Percentiles rank a stretch among this genome's conserved stretches.
phyloP scores from a whole-genome alignment of 2,797 vertebrate species.

The Girardinus metallicus region DNA sequence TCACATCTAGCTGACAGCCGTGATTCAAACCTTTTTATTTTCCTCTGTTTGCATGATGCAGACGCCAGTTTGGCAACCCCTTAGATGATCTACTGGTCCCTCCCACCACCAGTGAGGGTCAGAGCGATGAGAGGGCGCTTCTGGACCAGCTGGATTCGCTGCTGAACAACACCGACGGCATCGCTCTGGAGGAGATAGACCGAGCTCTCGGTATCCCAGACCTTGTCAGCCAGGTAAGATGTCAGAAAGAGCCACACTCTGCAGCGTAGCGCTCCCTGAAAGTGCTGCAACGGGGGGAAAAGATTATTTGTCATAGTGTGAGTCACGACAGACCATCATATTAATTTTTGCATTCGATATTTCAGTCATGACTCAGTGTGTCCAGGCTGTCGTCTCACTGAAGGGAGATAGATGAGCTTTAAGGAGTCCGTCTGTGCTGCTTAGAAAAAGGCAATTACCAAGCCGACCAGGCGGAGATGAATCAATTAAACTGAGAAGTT shows the following conservation, averaged over 20 bases:
- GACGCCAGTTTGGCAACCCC: slow-evolving; percentile 87
- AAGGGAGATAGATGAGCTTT: slow-evolving; percentile 59
- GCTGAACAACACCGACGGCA: slow-evolving; percentile 93
- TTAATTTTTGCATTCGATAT: slow-evolving; percentile 52
- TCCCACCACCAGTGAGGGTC: slow-evolving; percentile 89
- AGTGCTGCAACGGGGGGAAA: slow-evolving; percentile 5
- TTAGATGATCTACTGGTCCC: slow-evolving; percentile 93
- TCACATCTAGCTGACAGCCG: neutral
- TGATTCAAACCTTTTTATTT: neutral
- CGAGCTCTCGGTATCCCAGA: slow-evolving; percentile 96
- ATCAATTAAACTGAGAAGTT: slow-evolving; percentile 58
- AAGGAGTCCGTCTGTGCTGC: slow-evolving; percentile 48
- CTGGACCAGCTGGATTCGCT: slow-evolving; percentile 95
- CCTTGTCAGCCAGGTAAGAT: slow-evolving; percentile 89
- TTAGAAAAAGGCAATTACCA: slow-evolving; percentile 62
- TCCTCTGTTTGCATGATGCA: slow-evolving; percentile 55
- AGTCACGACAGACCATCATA: slow-evolving; percentile 28
- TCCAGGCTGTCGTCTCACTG: slow-evolving; percentile 48
- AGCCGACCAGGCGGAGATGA: slow-evolving; percentile 53
- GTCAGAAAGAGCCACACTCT: neutral
- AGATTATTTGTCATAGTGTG: slow-evolving; percentile 18
- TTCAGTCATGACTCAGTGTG: slow-evolving; percentile 56
- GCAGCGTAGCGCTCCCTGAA: neutral
- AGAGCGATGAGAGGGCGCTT: slow-evolving; percentile 92
- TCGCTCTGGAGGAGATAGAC: slow-evolving; percentile 95